These are phyloP conservation scores for Nannospalax galili DNA, from an alignment of 2,113 vertebrate species.

Conservation along the genomic window DNA sequence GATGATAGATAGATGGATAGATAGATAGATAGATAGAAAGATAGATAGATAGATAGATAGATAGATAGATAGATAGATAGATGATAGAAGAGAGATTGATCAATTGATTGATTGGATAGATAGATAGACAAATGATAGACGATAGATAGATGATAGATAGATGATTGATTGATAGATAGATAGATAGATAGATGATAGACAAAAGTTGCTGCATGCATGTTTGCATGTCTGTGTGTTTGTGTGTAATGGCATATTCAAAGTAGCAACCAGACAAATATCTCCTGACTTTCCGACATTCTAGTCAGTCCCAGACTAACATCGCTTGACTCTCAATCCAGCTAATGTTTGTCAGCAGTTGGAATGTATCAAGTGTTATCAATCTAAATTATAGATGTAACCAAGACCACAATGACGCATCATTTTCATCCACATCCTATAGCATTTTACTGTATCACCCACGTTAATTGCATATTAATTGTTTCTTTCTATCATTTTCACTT, in stretches of 20 bases:
- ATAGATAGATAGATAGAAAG: not conserved
- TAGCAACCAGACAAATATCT: too few relatives aligned
- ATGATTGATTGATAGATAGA: not conserved
- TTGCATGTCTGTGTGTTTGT: not conserved
- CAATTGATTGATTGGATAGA: not conserved
- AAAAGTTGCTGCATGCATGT: not conserved
- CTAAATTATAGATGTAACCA: slow-evolving; percentile 54
- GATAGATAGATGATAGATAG: not conserved
- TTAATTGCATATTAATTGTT: slow-evolving; percentile 30
- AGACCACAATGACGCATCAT: slow-evolving; percentile 30
- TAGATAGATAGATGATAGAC: not conserved
- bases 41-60: not conserved
- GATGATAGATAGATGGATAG: not conserved
- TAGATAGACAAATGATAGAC: not conserved
- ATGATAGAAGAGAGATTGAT: too few relatives aligned
- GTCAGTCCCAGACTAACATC: not conserved
- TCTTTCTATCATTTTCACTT: slow-evolving; percentile 46
- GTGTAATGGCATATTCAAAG: not conserved
- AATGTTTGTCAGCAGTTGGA: slow-evolving; percentile 45
- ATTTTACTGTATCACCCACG: slow-evolving; percentile 34
- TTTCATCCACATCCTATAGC: slow-evolving; percentile 41
- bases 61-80: too few relatives aligned
- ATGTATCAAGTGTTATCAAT: not conserved
- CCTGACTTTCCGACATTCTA: not conserved
- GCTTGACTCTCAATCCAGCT: slow-evolving; percentile 24